phyloP scores from a whole-genome alignment of 1,140 invertebrate genomes.

The Bombus huntii region DNA sequence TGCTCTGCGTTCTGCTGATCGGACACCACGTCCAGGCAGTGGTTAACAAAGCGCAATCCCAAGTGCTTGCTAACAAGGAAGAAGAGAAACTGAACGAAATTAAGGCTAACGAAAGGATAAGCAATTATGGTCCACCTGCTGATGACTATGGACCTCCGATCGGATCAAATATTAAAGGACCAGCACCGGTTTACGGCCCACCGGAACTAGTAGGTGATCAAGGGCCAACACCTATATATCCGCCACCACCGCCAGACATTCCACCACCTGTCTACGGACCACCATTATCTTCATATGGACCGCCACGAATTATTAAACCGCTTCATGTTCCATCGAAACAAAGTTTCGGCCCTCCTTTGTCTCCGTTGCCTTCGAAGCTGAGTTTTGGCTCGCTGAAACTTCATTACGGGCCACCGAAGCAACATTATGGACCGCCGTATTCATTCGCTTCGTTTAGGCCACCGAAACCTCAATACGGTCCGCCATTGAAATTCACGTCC shows the following conservation, averaged over 20 bases:
- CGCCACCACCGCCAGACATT: slow-evolving; percentile 77
- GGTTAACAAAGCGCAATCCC: slow-evolving; percentile 71
- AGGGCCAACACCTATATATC: slow-evolving; percentile 77
- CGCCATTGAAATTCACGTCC: slow-evolving; percentile 78
- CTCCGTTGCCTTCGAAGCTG: slow-evolving; percentile 74
- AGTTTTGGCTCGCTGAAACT: slow-evolving; percentile 81
- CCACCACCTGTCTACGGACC: slow-evolving; percentile 77
- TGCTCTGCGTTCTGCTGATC: slow-evolving; percentile 72
- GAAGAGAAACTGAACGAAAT: slow-evolving; percentile 65
- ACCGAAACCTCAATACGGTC: slow-evolving; percentile 80
- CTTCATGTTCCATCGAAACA: slow-evolving; percentile 80
- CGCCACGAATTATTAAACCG: slow-evolving; percentile 75
- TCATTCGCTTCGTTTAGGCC: slow-evolving; percentile 67
- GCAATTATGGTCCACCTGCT: slow-evolving; percentile 77
- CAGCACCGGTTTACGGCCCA: slow-evolving; percentile 79
- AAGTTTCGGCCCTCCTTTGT: slow-evolving; percentile 76
- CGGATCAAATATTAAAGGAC: slow-evolving; percentile 68
- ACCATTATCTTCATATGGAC: slow-evolving; percentile 76
- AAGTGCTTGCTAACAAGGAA: slow-evolving; percentile 54
- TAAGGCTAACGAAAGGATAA: slow-evolving; percentile 77
- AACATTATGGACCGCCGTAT: slow-evolving; percentile 79
- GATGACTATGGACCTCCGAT: slow-evolving; percentile 73
- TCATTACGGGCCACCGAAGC: slow-evolving; percentile 81
- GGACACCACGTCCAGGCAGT: slow-evolving; percentile 70
- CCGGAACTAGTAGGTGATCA: slow-evolving; percentile 77